Conservation (phyloP, 2,888 invertebrate species). For the Pocota personata region DNA sequence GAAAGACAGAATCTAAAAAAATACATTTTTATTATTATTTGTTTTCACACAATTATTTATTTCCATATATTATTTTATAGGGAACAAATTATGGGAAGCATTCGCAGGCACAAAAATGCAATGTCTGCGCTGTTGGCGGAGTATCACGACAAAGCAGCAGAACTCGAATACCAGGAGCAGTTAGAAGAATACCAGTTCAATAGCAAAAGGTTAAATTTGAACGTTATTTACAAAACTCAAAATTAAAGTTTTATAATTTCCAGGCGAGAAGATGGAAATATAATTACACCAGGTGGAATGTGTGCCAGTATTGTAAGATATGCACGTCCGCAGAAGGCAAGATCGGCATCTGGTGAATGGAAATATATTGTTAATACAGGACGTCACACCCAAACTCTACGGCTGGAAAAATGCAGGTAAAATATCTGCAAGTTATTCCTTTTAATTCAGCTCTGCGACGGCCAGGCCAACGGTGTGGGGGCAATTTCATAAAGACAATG, state of each 20-base stretch:
- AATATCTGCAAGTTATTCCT: conserved; percentile 76
- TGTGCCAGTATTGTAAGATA: conserved; percentile 91
- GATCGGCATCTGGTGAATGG: conserved; percentile 92
- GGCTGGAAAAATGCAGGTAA: conserved; percentile 89
- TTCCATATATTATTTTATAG: conserved; percentile 81
- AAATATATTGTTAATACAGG: conserved; percentile 94
- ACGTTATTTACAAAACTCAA: not conserved
- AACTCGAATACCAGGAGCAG: conserved; percentile 80
- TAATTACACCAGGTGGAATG: conserved; percentile 87
- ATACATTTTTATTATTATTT: not conserved
- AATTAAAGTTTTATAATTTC: not conserved
- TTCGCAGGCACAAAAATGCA: conserved; percentile 87
- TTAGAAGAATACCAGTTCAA: conserved; percentile 79
- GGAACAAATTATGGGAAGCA: conserved; percentile 87
- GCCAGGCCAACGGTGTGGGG: no score
- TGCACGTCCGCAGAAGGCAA: conserved; percentile 90
- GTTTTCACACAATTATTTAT: no score
- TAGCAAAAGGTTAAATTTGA: conserved; percentile 78
- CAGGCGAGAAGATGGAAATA: conserved; percentile 86
- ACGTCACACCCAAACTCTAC: conserved; percentile 91
- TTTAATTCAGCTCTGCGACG: no score
- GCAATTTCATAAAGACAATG: no score
- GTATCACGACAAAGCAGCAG: conserved; percentile 85
- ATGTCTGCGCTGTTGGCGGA: conserved; percentile 89
- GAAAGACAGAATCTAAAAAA: no score